phyloP scores from a whole-genome alignment of 2,113 vertebrate genomes.

The Oxyruncus cristatus region DNA sequence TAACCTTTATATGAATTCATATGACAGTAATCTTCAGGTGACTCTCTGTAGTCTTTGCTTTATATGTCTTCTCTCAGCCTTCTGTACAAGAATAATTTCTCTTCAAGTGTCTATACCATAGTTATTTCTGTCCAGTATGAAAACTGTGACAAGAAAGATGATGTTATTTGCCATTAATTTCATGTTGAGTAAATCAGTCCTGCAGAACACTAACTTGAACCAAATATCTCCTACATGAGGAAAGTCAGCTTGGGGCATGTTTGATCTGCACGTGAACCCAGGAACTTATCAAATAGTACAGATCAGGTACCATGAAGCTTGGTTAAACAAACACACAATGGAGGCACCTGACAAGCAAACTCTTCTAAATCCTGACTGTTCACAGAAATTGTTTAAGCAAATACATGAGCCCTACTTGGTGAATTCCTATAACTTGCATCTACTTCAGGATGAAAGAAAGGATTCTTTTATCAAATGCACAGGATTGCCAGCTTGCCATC shows the following conservation, averaged over 20 bases:
- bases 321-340: not conserved
- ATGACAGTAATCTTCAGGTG: not conserved
- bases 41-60: not conserved
- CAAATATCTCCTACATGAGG: not conserved
- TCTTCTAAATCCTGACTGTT: not conserved
- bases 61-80: not conserved
- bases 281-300: not conserved
- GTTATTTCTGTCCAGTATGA: not conserved
- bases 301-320: not conserved
- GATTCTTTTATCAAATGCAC: not conserved
- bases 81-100: not conserved
- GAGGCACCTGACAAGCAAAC: not conserved
- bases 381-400: not conserved
- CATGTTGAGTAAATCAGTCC: not conserved
- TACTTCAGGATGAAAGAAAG: not conserved
- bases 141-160: not conserved
- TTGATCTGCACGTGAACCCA: not conserved
- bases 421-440: not conserved
- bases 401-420: not conserved
- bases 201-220: not conserved
- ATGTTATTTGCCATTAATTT: not conserved
- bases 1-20: not conserved
- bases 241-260: not conserved
- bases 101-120: not conserved
- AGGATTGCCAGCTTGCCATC: not conserved